Percentiles rank a stretch among this genome's conserved stretches.
Evolutionary conservation across 2,113 vertebrate genomes (phyloP).

Genomic region (Mesitornis unicolor): DNA sequence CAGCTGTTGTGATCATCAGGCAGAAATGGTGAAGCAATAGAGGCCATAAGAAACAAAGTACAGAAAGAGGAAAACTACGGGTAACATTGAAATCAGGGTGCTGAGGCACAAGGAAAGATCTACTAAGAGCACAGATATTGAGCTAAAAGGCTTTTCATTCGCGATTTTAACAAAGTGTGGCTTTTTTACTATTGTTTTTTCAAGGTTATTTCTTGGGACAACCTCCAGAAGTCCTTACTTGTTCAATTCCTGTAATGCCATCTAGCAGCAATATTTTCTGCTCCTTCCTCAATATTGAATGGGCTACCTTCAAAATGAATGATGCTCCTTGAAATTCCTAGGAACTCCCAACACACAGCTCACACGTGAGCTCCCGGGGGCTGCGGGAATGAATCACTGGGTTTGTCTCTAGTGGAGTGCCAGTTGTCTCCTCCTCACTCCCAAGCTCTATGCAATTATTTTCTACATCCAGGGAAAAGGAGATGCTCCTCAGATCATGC

Average conservation of each 20-base stretch:
- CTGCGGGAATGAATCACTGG: neutral
- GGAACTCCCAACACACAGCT: neutral
- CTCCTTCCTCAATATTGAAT: neutral
- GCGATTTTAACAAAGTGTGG: neutral
- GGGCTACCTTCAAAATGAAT: neutral
- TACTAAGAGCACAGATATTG: neutral
- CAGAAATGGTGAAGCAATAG: neutral
- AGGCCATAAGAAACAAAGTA: neutral
- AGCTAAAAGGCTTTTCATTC: neutral
- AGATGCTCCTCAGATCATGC: too few relatives aligned
- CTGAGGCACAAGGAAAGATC: neutral
- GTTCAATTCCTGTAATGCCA: neutral
- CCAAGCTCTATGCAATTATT: neutral
- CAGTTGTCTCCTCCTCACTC: neutral
- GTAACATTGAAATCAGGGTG: neutral
- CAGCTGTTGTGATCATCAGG: neutral
- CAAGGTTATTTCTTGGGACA: neutral
- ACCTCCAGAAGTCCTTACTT: neutral
- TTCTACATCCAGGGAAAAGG: neutral
- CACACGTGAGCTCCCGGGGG: neutral
- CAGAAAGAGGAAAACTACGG: neutral
- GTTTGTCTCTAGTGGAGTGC: neutral
- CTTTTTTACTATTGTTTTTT: neutral
- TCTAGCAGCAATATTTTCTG: neutral
- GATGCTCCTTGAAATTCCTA: constrained; percentile 1